These are phyloP conservation scores for Athalia circularis DNA, from an alignment of 2,888 invertebrate species.

Conservation along the genomic window DNA sequence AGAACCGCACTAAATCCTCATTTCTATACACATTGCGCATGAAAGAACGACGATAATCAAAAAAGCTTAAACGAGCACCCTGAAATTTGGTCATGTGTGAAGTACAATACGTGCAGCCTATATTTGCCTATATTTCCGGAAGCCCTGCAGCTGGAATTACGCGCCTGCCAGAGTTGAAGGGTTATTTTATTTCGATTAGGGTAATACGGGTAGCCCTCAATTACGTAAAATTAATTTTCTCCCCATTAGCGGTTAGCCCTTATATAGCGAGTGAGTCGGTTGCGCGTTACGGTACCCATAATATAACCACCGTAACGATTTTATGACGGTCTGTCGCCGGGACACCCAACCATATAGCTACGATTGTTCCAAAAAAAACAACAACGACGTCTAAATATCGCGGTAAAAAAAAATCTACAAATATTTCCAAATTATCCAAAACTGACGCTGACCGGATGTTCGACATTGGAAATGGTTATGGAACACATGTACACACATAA, in stretches of 20 bases:
- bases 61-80: neutral
- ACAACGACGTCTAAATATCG: neutral
- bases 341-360: neutral
- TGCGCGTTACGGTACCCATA: slow-evolving; percentile 51
- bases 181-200: slow-evolving; percentile 73
- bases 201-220: slow-evolving; percentile 71
- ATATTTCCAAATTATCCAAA: no score
- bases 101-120: neutral
- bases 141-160: slow-evolving; percentile 61
- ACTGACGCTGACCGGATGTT: no score
- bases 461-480: no score
- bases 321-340: slow-evolving; percentile 49
- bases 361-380: neutral
- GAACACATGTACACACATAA: no score
- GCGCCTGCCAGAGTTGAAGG: slow-evolving; percentile 55
- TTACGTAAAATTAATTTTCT: slow-evolving; percentile 73
- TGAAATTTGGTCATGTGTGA: no score
- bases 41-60: neutral
- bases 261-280: slow-evolving; percentile 29
- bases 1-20: neutral
- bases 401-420: neutral
- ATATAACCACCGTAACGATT: slow-evolving; percentile 62
- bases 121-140: slow-evolving; percentile 62
- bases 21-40: neutral
- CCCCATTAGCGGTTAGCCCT: slow-evolving; percentile 67